Conservation (phyloP, 1,140 invertebrate genomes). For the Meloidogyne hapla region DNA sequence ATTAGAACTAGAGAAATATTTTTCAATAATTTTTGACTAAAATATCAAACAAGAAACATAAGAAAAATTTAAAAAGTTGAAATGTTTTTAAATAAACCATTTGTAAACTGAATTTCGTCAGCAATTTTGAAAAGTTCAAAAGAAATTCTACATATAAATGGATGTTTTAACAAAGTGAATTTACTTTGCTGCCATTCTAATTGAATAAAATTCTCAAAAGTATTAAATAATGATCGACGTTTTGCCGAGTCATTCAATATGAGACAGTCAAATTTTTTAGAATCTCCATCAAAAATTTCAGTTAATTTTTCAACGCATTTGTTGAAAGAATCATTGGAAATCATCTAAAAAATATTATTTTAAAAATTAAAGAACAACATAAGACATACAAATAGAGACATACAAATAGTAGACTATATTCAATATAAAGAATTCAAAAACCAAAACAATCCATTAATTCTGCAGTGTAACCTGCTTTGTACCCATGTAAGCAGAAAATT, state of each 20-base stretch:
- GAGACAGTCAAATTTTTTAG: background rate
- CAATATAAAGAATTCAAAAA: too few species aligned
- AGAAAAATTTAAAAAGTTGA: background rate
- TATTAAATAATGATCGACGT: background rate
- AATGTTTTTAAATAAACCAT: background rate
- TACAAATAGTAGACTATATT: too few species aligned
- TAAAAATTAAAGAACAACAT: too few species aligned
- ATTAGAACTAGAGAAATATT: background rate
- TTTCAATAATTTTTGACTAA: background rate
- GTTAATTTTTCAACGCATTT: background rate
- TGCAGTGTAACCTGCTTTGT: too few species aligned
- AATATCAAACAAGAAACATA: too few species aligned
- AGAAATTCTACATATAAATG: background rate
- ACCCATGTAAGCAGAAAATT: too few species aligned
- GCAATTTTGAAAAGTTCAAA: background rate
- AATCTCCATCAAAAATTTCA: background rate
- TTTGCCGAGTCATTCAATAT: background rate
- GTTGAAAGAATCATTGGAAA: background rate
- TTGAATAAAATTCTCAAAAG: slow-evolving; percentile 2
- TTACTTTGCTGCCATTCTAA: slow-evolving; percentile 16
- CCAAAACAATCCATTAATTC: too few species aligned
- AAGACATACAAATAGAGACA: too few species aligned
- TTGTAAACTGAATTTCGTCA: slow-evolving; percentile 8
- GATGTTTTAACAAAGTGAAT: slow-evolving; percentile 10
- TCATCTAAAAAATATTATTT: background rate